A percentile compares a stretch with the other conserved stretches of the same genome.
Evolutionary conservation across 1,140 invertebrate species (phyloP).

Genomic region (Charaxes varanes): DNA sequence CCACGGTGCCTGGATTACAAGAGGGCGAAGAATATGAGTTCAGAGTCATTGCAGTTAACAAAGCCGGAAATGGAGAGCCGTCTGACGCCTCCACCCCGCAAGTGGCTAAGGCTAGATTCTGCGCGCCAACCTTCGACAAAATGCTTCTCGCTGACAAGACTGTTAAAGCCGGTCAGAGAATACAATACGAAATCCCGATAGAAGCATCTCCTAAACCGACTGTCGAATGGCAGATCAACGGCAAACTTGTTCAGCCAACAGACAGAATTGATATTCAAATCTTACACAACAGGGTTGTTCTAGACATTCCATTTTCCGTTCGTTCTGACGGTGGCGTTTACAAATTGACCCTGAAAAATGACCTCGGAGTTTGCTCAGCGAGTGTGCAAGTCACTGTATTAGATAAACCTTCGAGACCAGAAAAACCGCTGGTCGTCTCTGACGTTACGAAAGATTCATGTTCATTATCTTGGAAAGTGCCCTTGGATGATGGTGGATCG

Average conservation of each 20-base stretch:
- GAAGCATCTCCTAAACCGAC: conserved; percentile 87
- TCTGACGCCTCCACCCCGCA: conserved; percentile 92
- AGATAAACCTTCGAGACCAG: conserved; percentile 91
- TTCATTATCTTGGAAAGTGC: conserved; percentile 87
- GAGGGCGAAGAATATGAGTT: conserved; percentile 98
- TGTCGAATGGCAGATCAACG: conserved; percentile 94
- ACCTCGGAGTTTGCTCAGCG: conserved; percentile 86
- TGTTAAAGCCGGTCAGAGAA: conserved; percentile 92
- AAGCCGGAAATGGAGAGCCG: conserved; percentile 94
- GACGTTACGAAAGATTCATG: conserved; percentile 94
- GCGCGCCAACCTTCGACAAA: conserved; percentile 91
- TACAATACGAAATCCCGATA: conserved; percentile 92
- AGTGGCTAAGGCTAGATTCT: conserved; percentile 88
- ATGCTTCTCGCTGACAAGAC: conserved; percentile 88
- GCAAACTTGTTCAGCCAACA: conserved; percentile 80
- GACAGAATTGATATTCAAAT: conserved; percentile 83
- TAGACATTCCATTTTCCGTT: conserved; percentile 91
- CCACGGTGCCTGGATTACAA: conserved; percentile 87
- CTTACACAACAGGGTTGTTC: conserved; percentile 84
- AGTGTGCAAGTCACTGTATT: conserved; percentile 91
- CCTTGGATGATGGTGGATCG: conserved; percentile 92
- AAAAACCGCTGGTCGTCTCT: conserved; percentile 88
- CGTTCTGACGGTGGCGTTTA: conserved; percentile 90
- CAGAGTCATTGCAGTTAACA: conserved; percentile 96
- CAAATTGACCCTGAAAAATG: conserved; percentile 88